These are phyloP conservation scores for Macaria notata DNA, from an alignment of 2,888 invertebrate genomes.

Conservation along the genomic window DNA sequence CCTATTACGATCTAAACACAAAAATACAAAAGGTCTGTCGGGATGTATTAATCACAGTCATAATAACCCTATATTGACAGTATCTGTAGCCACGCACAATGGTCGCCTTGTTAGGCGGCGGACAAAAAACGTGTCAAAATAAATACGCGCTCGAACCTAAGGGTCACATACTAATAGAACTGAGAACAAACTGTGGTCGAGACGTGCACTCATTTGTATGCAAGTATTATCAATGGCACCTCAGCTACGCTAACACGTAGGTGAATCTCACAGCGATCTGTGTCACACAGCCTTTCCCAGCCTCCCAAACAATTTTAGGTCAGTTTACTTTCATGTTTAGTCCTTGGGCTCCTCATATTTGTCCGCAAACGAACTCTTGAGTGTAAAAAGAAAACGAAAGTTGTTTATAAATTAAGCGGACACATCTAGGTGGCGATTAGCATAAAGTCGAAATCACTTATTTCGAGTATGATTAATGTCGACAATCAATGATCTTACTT, in stretches of 20 bases:
- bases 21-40: constrained; percentile 38
- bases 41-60: constrained; percentile 58
- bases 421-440: constrained; percentile 48
- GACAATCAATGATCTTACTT: constrained; percentile 26
- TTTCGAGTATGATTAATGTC: constrained; percentile 20
- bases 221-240: constrained; percentile 33
- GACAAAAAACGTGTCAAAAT: constrained; percentile 73
- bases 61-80: constrained; percentile 71
- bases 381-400: constrained; percentile 66
- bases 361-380: constrained; percentile 33
- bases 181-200: constrained; percentile 30
- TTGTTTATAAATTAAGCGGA: constrained; percentile 53
- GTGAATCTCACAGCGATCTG: constrained; percentile 52
- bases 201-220: constrained; percentile 37
- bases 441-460: constrained; percentile 33
- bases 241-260: constrained; percentile 31
- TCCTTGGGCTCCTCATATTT: constrained; percentile 57
- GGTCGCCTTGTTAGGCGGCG: constrained; percentile 66
- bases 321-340: constrained; percentile 61
- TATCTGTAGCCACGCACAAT: constrained; percentile 71
- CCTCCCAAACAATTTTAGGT: constrained; percentile 47
- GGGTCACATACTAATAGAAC: constrained; percentile 51
- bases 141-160: constrained; percentile 56
- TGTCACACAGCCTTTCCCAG: constrained; percentile 58
- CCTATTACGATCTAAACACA: constrained; percentile 32